These are phyloP conservation scores for Porphyrio hochstetteri DNA, from an alignment of 2,113 vertebrate species.

Conservation along the genomic window DNA sequence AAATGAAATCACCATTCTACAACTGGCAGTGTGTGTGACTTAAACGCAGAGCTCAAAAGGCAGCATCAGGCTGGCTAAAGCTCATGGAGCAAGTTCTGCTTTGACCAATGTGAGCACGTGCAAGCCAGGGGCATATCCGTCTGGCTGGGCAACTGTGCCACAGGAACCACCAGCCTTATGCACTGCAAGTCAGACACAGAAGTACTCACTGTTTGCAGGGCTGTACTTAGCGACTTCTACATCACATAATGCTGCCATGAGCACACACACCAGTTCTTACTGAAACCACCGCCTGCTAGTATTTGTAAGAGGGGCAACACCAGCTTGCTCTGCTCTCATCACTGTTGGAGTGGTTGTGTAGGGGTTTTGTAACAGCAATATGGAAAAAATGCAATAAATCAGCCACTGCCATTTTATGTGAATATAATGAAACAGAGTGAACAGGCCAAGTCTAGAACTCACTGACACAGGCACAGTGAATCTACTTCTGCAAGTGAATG, in stretches of 20 bases:
- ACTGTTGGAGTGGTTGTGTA: not conserved
- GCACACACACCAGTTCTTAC: not conserved
- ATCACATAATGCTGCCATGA: not conserved
- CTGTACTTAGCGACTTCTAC: not conserved
- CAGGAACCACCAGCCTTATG: not conserved
- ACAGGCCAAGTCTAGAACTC: not conserved
- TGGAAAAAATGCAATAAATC: not conserved
- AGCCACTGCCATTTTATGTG: not conserved
- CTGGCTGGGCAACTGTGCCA: not conserved
- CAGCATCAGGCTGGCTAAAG: not conserved
- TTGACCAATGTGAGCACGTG: not conserved
- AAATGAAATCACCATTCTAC: not conserved
- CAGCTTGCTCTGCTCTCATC: not conserved
- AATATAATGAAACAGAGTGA: not conserved
- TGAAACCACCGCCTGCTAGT: not conserved
- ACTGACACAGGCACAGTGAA: not conserved
- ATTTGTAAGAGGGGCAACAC: not conserved
- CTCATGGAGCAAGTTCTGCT: not conserved
- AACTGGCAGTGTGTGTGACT: not conserved
- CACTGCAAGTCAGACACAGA: not conserved
- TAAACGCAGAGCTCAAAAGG: not conserved
- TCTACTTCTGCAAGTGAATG: slow-evolving; percentile 35
- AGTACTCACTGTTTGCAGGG: not conserved
- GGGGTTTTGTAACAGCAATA: not conserved
- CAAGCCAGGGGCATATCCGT: not conserved